A percentile compares a stretch with the other conserved stretches of the same genome.
phyloP scores from a whole-genome alignment of 2,888 invertebrate genomes.

The Cynaeus angustus region DNA sequence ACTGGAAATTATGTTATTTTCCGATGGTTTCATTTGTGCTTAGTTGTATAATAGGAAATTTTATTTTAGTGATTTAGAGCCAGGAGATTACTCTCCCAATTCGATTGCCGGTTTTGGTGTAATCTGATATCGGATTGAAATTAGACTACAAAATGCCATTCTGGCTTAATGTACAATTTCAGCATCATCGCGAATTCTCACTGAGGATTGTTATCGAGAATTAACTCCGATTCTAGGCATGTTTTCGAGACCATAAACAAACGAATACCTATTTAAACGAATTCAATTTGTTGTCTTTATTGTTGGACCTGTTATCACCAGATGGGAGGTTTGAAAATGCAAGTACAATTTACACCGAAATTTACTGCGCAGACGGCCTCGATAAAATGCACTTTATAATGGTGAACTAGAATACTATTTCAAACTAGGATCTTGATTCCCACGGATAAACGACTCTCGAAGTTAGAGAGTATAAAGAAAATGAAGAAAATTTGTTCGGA shows the following conservation, averaged over 20 bases:
- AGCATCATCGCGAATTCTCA: slow-evolving; percentile 24
- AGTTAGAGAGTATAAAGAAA: too few relatives aligned
- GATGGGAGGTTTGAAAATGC: slow-evolving; percentile 21
- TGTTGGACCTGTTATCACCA: neutral
- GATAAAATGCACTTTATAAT: slow-evolving; percentile 45
- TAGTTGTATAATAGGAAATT: slow-evolving; percentile 40
- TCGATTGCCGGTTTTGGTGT: slow-evolving; percentile 44
- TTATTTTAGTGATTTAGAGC: slow-evolving; percentile 45
- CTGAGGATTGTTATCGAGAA: slow-evolving; percentile 40
- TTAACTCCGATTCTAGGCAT: slow-evolving; percentile 28
- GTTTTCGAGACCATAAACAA: slow-evolving; percentile 30
- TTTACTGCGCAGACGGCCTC: slow-evolving; percentile 26
- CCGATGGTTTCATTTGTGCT: slow-evolving; percentile 28
- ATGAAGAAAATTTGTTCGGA: too few relatives aligned
- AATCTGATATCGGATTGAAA: slow-evolving; percentile 50
- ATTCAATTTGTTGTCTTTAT: slow-evolving; percentile 30
- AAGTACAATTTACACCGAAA: slow-evolving; percentile 28
- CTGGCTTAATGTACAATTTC: slow-evolving; percentile 46
- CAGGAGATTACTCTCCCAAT: slow-evolving; percentile 41
- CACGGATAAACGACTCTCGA: too few relatives aligned
- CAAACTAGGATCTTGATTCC: slow-evolving; percentile 27
- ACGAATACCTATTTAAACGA: slow-evolving; percentile 23
- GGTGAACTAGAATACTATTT: slow-evolving; percentile 25
- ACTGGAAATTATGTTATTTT: slow-evolving; percentile 34
- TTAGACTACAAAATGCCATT: slow-evolving; percentile 49